Base-by-base conservation (phyloP, 2,888 invertebrate genomes). In the Cybosia mesomella region DNA sequence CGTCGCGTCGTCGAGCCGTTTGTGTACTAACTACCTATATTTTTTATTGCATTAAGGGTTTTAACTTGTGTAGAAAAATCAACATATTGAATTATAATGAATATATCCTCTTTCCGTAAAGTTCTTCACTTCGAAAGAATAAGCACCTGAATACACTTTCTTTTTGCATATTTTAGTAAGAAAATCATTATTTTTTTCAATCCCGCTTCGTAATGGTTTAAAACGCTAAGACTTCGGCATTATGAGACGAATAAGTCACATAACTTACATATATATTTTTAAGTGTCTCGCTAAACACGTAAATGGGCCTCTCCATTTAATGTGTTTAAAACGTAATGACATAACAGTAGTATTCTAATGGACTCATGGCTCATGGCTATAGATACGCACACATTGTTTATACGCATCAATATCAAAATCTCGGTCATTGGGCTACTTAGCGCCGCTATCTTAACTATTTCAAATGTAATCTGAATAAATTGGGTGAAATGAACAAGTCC, bases 391-490 rank as follows among this genome's bases (percentile, higher is more conserved):
- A 32, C 15, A 53, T 59, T 66, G 36, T 32, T 49, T 53, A 22
- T 28, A 18, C 5, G 18, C 18, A 64, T 54, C 60, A 70, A 77
- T 79, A 63, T 72, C 36, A 69, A 70, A 82, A 86, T 85, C 78
- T 83, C 83, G 83, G 87, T 87, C 85, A 87, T 85, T 78, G 81
- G 82, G 72, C 79, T 79, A 84, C 83, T 81, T 81, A 72, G 63
- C 67, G 66, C 58, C 58, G 70, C 66, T 82, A 83, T 82, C 80
- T 71, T 34, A 58, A 58, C 32, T 24, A 43, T 32, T 28, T 24
- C 8, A 32, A 61, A 22, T 54, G 18, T 54, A 22, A 36, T 63
- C 22, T 21, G 43, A 58, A 54, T 65, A 66, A 68, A 67, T 64
- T 54, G 63, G 54, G 43, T 66, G 55, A 61, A 68, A 64, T 74